Evolutionary conservation across 2,797 vertebrate genomes (phyloP).

Genomic region (Rousettus madagascariensis): DNA sequence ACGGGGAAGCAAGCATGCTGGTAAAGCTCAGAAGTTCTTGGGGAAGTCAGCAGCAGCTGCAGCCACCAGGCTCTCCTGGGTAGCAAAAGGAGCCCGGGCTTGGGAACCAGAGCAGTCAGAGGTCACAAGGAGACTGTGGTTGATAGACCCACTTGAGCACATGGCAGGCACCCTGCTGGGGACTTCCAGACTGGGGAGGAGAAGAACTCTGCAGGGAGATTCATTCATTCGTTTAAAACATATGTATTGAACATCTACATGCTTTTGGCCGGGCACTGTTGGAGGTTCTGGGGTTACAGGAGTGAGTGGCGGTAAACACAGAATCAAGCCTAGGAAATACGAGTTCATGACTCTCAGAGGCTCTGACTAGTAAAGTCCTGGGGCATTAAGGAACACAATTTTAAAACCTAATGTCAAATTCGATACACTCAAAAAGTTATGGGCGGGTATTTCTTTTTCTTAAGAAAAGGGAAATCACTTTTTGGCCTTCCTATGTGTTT

Average conservation of each 20-base stretch:
- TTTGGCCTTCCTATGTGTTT: background rate
- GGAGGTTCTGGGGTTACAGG: background rate
- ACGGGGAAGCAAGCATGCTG: background rate
- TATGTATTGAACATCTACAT: background rate
- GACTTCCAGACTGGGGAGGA: constrained; percentile 54
- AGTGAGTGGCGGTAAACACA: background rate
- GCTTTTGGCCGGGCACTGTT: background rate
- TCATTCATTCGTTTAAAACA: background rate
- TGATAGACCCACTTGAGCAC: constrained; percentile 12
- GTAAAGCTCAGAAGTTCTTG: background rate
- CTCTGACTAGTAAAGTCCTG: background rate
- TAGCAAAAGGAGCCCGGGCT: background rate
- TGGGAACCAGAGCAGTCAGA: background rate
- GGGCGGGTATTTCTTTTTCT: background rate
- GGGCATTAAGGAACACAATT: background rate
- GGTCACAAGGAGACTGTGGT: constrained; percentile 49
- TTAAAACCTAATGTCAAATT: background rate
- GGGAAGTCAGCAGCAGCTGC: background rate
- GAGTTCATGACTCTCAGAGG: background rate
- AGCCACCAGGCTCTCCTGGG: background rate
- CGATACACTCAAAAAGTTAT: background rate
- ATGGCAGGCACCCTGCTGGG: constrained; percentile 41
- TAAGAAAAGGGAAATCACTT: constrained; percentile 17
- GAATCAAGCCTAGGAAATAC: background rate
- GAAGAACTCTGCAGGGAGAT: background rate